Evolutionary conservation across 37 sponge, comb jelly and placozoan genomes (phyloP), one percentile per base, ranked within the genome.

Genomic region (Cliona cf. orientalis): DNA sequence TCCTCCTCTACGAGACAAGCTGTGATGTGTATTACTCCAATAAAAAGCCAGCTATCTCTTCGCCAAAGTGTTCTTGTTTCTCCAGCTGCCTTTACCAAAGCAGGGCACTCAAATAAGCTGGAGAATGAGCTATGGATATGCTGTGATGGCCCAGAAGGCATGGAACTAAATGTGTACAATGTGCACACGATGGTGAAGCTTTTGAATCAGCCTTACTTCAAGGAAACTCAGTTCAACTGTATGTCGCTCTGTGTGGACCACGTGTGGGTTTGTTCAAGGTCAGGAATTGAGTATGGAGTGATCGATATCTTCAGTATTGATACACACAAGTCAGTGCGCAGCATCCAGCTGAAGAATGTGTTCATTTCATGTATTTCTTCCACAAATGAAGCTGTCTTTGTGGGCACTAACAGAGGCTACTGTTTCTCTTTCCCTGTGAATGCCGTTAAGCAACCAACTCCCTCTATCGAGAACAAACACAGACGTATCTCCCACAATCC

Each of bases 361-460:
- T 58, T 85, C 33, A 85, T 89, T 2, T 89, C 80, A 29, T 83
- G 80, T 42, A 83, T 89, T 46, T 57, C 90, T 23, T 66, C 58
- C 69, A 59, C 72, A 40, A 37, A 78, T 31, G 35, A 33, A 1
- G 25, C 33, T 25, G 85, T 84, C 31, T 89, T 76, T 75, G 28
- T 84, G 36, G 90, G 90, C 1, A 89, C 90, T 41, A 39, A 84
- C 72, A 85, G 84, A 63, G 90, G 90, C 9, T 89, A 73, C 60
- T 70, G 78, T 22, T 74, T 84, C 53, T 32, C 61, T 23, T 89
- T 84, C 58, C 32, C 62, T 42, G 40, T 42, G 0, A 63, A 80
- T n/a, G 35, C 74, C 32, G 37, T 33, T 44, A 25, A 68, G 46
- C 40, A 71, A 2, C 62, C 66, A 45, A 75, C 66, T 42, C 81